These are phyloP conservation scores for Noctuana brunneofusca DNA, from an alignment of 2,888 invertebrate genomes.

Conservation along the genomic window DNA sequence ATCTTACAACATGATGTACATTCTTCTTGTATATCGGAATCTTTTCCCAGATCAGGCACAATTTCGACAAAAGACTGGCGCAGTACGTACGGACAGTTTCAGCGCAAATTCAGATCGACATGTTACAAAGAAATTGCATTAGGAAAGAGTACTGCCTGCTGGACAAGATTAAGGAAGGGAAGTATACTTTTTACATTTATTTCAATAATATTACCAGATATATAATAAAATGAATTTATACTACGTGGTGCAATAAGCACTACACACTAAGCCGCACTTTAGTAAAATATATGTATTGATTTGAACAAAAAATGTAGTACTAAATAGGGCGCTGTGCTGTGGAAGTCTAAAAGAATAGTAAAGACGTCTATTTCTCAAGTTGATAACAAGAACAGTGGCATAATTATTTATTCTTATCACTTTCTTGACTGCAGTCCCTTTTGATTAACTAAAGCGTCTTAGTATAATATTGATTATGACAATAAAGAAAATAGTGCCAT, in stretches of 20 bases:
- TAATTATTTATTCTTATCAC: constrained; percentile 5
- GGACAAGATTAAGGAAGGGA: not conserved
- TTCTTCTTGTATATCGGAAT: not conserved
- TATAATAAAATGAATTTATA: not conserved
- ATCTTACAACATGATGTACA: not conserved
- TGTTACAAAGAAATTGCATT: constrained; percentile 17
- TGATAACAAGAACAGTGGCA: not conserved
- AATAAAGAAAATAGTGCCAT: not conserved
- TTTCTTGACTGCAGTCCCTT: not conserved
- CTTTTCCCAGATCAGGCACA: not conserved
- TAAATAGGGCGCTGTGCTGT: not conserved
- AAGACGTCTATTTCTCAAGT: not conserved
- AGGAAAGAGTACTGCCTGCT: constrained; percentile 2
- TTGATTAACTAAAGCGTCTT: not conserved
- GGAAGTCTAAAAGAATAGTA: not conserved
- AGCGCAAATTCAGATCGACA: constrained; percentile 11
- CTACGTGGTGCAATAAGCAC: too few species aligned
- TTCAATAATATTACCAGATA: not conserved
- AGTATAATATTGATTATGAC: not conserved
- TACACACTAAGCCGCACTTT: too few species aligned
- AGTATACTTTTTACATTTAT: not conserved
- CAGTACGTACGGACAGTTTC: not conserved
- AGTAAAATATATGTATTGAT: too few species aligned
- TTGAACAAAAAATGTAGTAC: not conserved
- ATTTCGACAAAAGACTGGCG: not conserved